Percentiles rank a stretch among this genome's conserved stretches.
Evolutionary conservation across 64 coral and sea anemone species (phyloP).

Genomic region (Montipora foliosa): DNA sequence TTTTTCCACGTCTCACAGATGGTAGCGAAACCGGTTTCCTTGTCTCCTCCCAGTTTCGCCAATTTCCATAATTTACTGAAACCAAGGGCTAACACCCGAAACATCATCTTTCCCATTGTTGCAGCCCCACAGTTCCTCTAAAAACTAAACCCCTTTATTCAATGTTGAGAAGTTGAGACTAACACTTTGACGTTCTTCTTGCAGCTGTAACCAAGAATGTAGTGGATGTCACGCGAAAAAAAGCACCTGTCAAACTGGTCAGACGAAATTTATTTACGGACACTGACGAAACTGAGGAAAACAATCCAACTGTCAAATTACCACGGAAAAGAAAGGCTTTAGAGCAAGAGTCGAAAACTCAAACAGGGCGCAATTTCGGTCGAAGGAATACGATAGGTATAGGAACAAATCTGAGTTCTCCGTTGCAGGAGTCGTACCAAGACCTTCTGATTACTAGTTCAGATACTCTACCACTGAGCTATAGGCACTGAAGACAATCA

Average conservation of each 20-base stretch:
- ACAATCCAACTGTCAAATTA: neutral
- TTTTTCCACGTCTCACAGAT: too few relatives aligned
- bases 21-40: too few relatives aligned
- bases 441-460: too few relatives aligned
- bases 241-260: slow-evolving; percentile 89
- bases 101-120: too few relatives aligned
- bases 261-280: slow-evolving; percentile 87
- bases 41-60: too few relatives aligned
- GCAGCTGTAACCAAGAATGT: slow-evolving; percentile 40
- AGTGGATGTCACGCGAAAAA: slow-evolving; percentile 17
- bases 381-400: slow-evolving; percentile 30
- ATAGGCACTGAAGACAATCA: too few relatives aligned
- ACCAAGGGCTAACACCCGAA: neutral
- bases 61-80: neutral
- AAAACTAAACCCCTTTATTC: too few relatives aligned
- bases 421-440: too few relatives aligned
- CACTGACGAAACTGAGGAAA: slow-evolving; percentile 23
- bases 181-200: neutral
- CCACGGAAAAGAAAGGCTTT: neutral
- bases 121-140: too few relatives aligned
- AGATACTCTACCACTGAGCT: too few relatives aligned
- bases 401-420: too few relatives aligned
- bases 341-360: neutral
- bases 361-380: slow-evolving; percentile 9
- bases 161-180: neutral